phyloP scores from a whole-genome alignment of 2,113 vertebrate species.

The Hoplias malabaricus region DNA sequence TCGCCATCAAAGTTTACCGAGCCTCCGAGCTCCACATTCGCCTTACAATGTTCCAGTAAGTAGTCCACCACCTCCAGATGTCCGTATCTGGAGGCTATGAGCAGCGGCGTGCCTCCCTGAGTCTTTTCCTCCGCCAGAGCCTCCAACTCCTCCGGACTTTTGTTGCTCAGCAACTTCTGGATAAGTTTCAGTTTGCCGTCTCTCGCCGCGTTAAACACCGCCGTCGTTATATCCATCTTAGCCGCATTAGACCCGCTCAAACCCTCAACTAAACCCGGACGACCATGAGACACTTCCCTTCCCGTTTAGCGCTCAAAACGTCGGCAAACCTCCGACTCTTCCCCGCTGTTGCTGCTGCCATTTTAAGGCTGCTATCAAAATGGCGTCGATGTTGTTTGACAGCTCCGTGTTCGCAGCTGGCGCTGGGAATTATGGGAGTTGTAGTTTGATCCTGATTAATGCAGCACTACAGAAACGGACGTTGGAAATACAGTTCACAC shows the following conservation, averaged over 20 bases:
- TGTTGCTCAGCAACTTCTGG: conserved; percentile 91
- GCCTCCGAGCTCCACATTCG: conserved; percentile 86
- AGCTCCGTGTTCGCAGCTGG: conserved; percentile 65
- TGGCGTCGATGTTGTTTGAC: conserved; percentile 75
- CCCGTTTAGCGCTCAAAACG: conserved; percentile 39
- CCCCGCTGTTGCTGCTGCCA: conserved; percentile 78
- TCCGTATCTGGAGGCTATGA: conserved; percentile 86
- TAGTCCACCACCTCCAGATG: conserved; percentile 89
- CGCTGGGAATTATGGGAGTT: conserved; percentile 57
- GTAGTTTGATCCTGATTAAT: conserved; percentile 58
- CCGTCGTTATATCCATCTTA: conserved; percentile 88
- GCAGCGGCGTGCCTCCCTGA: conserved; percentile 82
- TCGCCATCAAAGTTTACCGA: conserved; percentile 94
- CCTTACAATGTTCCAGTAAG: conserved; percentile 87
- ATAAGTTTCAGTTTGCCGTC: conserved; percentile 94
- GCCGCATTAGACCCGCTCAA: conserved; percentile 55
- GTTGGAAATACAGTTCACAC: conserved; percentile 50
- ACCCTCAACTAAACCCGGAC: conserved; percentile 54
- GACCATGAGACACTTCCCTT: conserved; percentile 34
- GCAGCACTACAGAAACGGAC: accelerated
- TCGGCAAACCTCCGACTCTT: conserved; percentile 52
- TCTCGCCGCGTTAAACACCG: conserved; percentile 91
- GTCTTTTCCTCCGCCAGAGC: conserved; percentile 85
- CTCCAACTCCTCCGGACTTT: conserved; percentile 86
- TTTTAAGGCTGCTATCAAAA: conserved; percentile 84